These are phyloP conservation scores for Pandion haliaetus DNA, from an alignment of 2,113 vertebrate genomes.

Conservation along the genomic window DNA sequence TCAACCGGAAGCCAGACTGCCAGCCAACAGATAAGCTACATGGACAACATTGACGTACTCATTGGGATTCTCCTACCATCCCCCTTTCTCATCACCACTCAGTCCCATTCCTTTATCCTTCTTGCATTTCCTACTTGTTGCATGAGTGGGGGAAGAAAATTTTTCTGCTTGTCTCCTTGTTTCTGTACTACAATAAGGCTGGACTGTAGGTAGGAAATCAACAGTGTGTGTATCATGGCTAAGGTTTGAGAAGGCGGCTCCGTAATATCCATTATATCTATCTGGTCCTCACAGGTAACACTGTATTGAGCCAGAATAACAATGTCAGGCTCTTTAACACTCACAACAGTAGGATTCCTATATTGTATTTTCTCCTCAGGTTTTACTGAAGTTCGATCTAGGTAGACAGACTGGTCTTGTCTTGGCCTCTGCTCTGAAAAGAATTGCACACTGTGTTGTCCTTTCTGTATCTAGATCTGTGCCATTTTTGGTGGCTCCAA, in stretches of 20 bases:
- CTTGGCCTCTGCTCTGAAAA: not conserved
- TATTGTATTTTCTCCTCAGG: not conserved
- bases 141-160: accelerated
- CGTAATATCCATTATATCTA: not conserved
- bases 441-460: not conserved
- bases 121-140: not conserved
- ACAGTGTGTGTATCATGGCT: not conserved
- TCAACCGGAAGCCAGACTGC: not conserved
- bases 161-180: not conserved
- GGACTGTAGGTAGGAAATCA: not conserved
- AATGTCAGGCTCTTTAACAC: not conserved
- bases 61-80: not conserved
- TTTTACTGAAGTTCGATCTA: not conserved
- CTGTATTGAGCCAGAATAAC: not conserved
- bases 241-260: not conserved
- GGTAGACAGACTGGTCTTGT: not conserved
- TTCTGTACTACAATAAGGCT: not conserved
- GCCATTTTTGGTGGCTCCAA: not conserved
- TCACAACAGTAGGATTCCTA: not conserved
- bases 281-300: not conserved
- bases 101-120: not conserved
- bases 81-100: not conserved
- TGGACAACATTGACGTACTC: accelerated
- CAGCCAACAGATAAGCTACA: not conserved
- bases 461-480: not conserved